Evolutionary conservation across 2,888 invertebrate species (phyloP).

Genomic region (Folsomia manolachei): DNA sequence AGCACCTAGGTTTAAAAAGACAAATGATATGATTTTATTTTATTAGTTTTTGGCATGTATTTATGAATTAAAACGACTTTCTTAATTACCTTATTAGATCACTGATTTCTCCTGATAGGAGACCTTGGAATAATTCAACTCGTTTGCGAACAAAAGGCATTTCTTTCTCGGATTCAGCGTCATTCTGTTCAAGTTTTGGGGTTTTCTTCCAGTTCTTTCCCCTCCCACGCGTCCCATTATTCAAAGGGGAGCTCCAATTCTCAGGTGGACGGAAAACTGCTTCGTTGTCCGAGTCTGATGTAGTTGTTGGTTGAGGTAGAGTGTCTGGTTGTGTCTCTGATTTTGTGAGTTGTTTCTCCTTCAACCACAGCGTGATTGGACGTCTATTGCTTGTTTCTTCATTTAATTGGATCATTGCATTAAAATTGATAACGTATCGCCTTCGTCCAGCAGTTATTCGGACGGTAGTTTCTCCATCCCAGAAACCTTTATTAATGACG

Average conservation of each 20-base stretch:
- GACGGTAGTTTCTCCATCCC: constrained; percentile 66
- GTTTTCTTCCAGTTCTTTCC: neutral
- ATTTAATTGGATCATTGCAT: constrained; percentile 68
- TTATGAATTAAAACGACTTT: too few species aligned
- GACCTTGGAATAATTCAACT: constrained; percentile 5
- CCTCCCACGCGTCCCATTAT: neutral
- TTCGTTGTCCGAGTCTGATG: constrained; percentile 9
- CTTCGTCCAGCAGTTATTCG: constrained; percentile 71
- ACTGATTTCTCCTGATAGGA: neutral
- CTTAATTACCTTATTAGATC: constrained; percentile 16
- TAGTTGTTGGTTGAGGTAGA: too few species aligned
- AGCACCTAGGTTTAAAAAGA: constrained; percentile 52
- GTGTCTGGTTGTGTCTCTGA: too few species aligned
- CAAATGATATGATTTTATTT: too few species aligned
- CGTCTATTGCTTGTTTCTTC: constrained; percentile 79
- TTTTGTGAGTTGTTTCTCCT: constrained; percentile 21
- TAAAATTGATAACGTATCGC: constrained; percentile 73
- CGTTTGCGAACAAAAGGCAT: neutral
- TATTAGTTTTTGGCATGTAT: too few species aligned
- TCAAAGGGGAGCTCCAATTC: neutral
- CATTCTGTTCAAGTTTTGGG: neutral
- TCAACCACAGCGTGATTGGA: constrained; percentile 67
- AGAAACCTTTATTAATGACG: constrained; percentile 74
- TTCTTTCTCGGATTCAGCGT: neutral
- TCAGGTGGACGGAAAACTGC: neutral